phyloP scores from a whole-genome alignment of 2,888 invertebrate species.

The Drosophila lutescens region DNA sequence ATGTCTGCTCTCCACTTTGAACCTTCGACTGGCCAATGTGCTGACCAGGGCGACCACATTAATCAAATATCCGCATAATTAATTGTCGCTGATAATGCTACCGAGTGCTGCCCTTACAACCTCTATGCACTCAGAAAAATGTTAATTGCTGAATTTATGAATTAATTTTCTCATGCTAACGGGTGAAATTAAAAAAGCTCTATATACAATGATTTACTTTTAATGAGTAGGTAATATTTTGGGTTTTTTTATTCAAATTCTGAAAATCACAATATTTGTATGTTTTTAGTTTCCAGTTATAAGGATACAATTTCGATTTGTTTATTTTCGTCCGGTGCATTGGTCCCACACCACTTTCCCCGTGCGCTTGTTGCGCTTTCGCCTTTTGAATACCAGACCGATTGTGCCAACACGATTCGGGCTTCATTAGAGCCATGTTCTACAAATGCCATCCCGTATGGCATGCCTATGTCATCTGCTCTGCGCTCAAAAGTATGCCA shows the following conservation, averaged over 20 bases:
- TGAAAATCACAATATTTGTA: background rate
- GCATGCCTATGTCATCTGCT: slow-evolving; percentile 36
- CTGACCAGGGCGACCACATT: slow-evolving; percentile 49
- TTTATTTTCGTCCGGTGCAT: background rate
- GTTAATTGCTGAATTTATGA: background rate
- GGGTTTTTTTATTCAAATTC: too few relatives aligned
- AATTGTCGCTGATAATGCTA: slow-evolving; percentile 35
- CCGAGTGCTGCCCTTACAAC: slow-evolving; percentile 22
- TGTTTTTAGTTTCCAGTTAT: background rate
- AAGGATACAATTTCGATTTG: background rate
- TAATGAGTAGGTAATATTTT: too few relatives aligned
- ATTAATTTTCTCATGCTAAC: too few relatives aligned
- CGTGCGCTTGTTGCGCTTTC: slow-evolving; percentile 49
- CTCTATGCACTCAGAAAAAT: slow-evolving; percentile 12
- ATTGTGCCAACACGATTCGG: slow-evolving; percentile 42
- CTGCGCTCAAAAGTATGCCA: slow-evolving; percentile 54
- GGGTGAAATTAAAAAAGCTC: too few relatives aligned
- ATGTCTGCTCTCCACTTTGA: background rate
- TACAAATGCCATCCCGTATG: slow-evolving; percentile 41
- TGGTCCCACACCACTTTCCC: slow-evolving; percentile 19
- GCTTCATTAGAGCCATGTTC: slow-evolving; percentile 66
- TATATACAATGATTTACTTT: too few relatives aligned
- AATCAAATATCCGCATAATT: slow-evolving; percentile 70
- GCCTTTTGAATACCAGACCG: slow-evolving; percentile 25
- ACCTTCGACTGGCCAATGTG: slow-evolving; percentile 18